Evolutionary conservation across 2,797 vertebrate genomes (phyloP), one percentile per base, ranked within the genome.

Genomic region (Hyperoplus immaculatus): DNA sequence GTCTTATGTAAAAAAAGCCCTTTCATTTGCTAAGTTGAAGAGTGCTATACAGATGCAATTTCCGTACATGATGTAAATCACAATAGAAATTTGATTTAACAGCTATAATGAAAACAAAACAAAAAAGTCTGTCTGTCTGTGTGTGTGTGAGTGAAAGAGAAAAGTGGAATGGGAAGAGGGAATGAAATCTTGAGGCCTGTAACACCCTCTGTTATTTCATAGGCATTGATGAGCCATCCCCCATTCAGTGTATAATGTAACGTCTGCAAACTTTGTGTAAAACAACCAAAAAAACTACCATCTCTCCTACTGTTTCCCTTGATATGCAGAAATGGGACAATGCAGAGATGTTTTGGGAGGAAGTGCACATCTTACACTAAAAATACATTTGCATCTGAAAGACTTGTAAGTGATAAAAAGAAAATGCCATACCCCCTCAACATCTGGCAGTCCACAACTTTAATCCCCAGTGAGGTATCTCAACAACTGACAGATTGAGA

Each of bases 201-300:
- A 42, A 58, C 78, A 74, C 66, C 57, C 56, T 58, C 75, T 64
- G 53, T 42, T 47, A 50, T 72, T 72, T 75, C 58, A 75, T 58
- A 49, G 50, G 55, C 55, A 59, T 76, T 72, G 54, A 61, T 62
- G 43, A 53, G 39, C 21, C 55, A 16, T 18, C 42, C 46, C 29
- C 39, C 36, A 49, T 50, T 29, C 13, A 29, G 61, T 62, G 49
- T 18, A 43, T 38, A 18, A 39, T 63, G 21, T 39, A 50, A 67
- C 18, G 29, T 39, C 47, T 57, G 50, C 7, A 55, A 12, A 38
- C 57, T 54, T 55, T 46, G 55, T 47, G 6, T 47, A 62, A 75
- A 8, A 15, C 36, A 39, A 15, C 21, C 55, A 18, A 61, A 38
- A 65, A 69, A n/a, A 10, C 50, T 70, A 69, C 61, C 69, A 54